Evolutionary conservation across 2,797 vertebrate species (phyloP).

Genomic region (Adrianichthys oophorus): DNA sequence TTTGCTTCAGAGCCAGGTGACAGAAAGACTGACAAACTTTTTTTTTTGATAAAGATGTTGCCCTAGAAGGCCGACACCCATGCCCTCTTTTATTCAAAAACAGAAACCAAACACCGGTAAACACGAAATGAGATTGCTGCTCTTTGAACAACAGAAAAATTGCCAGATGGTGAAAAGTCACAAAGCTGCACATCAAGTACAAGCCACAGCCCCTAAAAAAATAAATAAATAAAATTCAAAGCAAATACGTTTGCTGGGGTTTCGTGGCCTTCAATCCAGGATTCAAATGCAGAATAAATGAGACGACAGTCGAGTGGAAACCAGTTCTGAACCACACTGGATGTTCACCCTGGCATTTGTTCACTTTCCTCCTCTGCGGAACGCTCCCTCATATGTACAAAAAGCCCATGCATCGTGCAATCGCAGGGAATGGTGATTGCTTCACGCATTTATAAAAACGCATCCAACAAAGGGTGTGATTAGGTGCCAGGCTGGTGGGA

Average conservation of each 20-base stretch:
- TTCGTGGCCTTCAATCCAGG: too few species aligned
- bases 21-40: conserved; percentile 57
- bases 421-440: neutral
- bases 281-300: too few species aligned
- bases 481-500: neutral
- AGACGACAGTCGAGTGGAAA: too few species aligned
- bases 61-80: conserved; percentile 30
- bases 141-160: conserved; percentile 15
- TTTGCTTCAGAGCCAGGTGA: conserved; percentile 59
- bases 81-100: conserved; percentile 25
- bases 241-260: too few species aligned
- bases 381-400: too few species aligned
- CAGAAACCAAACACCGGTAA: conserved; percentile 20
- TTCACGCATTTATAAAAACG: neutral
- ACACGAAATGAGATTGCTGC: conserved; percentile 38
- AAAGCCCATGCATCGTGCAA: neutral
- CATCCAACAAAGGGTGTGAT: conserved; percentile 1
- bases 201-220: too few species aligned
- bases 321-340: too few species aligned
- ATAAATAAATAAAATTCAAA: too few species aligned
- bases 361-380: too few species aligned
- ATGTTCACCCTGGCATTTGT: too few species aligned
- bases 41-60: conserved; percentile 53
- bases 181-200: conserved; percentile 26
- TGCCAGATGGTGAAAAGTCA: conserved; percentile 9